Conservation (phyloP, 2,113 vertebrate species). For the Myxocyprinus asiaticus region DNA sequence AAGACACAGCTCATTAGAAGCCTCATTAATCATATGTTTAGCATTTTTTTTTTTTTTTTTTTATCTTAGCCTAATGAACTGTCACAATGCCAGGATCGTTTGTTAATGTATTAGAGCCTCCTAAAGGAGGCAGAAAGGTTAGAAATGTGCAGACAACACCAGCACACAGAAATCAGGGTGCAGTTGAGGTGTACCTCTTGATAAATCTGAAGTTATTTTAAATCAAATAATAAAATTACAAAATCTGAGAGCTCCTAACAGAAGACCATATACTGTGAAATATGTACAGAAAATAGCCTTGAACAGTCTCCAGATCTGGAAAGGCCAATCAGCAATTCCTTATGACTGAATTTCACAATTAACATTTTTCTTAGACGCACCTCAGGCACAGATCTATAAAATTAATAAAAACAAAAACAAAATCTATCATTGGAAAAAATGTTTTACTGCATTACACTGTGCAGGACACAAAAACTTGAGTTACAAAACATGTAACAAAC, state of each 20-base stretch:
- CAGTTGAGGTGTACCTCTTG: not conserved
- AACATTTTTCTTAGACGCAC: not conserved
- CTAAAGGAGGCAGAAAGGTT: slow-evolving; percentile 41
- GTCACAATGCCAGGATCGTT: slow-evolving; percentile 63
- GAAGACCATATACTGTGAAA: not conserved
- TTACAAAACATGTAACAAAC: slow-evolving; percentile 59
- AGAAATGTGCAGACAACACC: not conserved
- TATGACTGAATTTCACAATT: not conserved
- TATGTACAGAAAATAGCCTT: not conserved
- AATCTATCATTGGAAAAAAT: not conserved
- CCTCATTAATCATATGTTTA: slow-evolving; percentile 60
- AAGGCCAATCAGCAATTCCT: slow-evolving; percentile 6
- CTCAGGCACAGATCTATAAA: not conserved
- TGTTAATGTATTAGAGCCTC: slow-evolving; percentile 61
- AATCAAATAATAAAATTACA: not conserved
- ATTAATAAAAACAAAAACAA: not conserved
- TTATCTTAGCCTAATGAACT: slow-evolving; percentile 70
- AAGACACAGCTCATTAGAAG: not conserved
- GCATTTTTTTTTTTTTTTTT: slow-evolving; percentile 65
- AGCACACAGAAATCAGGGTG: not conserved
- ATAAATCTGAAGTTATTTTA: not conserved
- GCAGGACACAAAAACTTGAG: slow-evolving; percentile 51
- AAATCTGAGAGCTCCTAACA: not conserved
- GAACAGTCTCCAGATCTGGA: not conserved
- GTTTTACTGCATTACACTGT: slow-evolving; percentile 60